A percentile compares a stretch with the other conserved stretches of the same genome.
Evolutionary conservation across 30 jellyfish, hydroid and myxozoan species (phyloP).

Genomic region (Turritopsis dohrnii): DNA sequence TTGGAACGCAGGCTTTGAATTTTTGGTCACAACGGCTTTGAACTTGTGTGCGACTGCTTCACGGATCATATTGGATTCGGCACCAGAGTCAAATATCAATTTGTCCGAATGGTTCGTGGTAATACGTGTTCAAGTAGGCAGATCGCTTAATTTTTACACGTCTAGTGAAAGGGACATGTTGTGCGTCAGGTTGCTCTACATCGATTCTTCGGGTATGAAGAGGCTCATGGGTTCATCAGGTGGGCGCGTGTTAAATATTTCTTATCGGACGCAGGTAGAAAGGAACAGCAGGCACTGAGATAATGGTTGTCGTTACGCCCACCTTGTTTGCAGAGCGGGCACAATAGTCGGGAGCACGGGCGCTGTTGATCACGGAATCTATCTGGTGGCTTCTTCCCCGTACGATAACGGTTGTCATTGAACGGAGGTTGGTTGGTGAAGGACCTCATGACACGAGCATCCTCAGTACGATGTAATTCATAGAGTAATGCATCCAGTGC

Average conservation of each 20-base stretch:
- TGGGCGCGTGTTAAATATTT: constrained; percentile 21
- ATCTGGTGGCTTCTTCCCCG: neutral
- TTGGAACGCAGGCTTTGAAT: too few relatives aligned
- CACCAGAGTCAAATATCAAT: neutral
- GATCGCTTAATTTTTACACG: neutral
- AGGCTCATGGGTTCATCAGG: neutral
- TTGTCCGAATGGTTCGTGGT: neutral
- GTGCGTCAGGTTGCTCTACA: neutral
- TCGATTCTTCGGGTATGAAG: neutral
- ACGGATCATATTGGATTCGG: neutral
- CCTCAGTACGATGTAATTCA: neutral
- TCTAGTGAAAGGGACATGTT: neutral
- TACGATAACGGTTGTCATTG: neutral
- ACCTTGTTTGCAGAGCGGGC: constrained; percentile 10
- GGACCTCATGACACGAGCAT: neutral
- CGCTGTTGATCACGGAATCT: neutral
- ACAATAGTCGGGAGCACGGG: neutral
- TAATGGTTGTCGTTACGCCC: constrained; percentile 2
- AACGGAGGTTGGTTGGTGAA: neutral
- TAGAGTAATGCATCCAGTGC: constrained; percentile 22
- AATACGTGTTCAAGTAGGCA: neutral
- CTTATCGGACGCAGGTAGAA: constrained; percentile 7
- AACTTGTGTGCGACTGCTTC: neutral
- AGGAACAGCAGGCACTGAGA: constrained; percentile 24
- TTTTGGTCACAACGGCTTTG: neutral